Evolutionary conservation across 2,797 vertebrate genomes (phyloP), one percentile per base, ranked within the genome.

Genomic region (Muscicapa comitata): DNA sequence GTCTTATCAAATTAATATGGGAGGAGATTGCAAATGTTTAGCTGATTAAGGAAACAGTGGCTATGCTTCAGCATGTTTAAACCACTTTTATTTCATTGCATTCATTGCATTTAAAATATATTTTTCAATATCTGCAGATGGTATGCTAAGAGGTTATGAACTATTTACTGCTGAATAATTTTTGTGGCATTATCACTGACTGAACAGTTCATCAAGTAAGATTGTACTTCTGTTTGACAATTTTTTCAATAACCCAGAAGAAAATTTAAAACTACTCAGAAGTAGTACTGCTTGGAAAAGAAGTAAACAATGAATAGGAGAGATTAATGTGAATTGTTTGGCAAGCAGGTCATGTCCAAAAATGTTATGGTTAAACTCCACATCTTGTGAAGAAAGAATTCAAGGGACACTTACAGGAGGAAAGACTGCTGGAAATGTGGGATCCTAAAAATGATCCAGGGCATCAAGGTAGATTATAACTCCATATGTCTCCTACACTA

Each of bases 401-500:
- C 23, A 70, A 73, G 28, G 38, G 68, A 21, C 14, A 2, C 8
- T 28, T 48, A 3, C 0, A 45, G 23, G 33, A 89, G 11, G 20
- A 86, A 73, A 45, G 48, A 37, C 16, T 33, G 9, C 65, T 62
- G 16, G 53, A 79, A 75, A 38, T 18, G 6, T 13, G 24, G 18
- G 12, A 38, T 86, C 26, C 37, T 83, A 40, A 53, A 77, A 87
- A 57, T 37, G 1, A 67, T 53, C 9, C 11, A 35, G 20, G 11
- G 7, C 19, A 1, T 25, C 2, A 7, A 14, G 13, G 43, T 73
- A 38, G 54, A 35, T 10, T 14, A 11, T 59, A 63, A 67, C 16
- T 59, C 11, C 3, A 0, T 38, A 2, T 18, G 17, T 76, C 21
- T 71, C 20, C n/a, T 79, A 21, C 7, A 7, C 0, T 7, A 16